Evolutionary conservation across 2,113 vertebrate species (phyloP).

Genomic region (Isurus oxyrinchus): DNA sequence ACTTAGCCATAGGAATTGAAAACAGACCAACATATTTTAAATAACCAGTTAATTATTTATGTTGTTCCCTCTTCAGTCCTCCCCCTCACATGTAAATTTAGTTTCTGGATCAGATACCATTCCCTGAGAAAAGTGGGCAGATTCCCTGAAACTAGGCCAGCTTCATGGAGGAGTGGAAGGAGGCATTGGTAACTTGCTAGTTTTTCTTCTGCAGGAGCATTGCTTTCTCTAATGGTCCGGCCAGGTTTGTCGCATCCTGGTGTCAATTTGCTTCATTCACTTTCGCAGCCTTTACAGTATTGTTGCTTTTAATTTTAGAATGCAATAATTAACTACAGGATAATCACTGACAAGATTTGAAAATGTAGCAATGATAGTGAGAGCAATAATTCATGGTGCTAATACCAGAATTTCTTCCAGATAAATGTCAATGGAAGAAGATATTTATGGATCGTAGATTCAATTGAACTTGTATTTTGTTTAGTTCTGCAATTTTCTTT

Average conservation of each 20-base stretch:
- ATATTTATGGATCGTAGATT: neutral
- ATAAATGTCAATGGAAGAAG: neutral
- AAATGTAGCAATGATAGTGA: neutral
- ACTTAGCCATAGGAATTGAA: neutral
- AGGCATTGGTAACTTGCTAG: no score
- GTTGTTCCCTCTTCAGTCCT: neutral
- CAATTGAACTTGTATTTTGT: neutral
- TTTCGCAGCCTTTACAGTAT: neutral
- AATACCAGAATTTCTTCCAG: neutral
- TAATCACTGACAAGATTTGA: neutral
- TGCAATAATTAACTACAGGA: neutral
- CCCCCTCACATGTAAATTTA: neutral
- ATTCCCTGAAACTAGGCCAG: neutral
- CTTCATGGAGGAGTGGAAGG: neutral
- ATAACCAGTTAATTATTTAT: neutral
- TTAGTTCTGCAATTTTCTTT: neutral
- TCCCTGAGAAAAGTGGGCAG: neutral
- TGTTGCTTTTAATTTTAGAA: neutral
- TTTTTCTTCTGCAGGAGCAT: neutral
- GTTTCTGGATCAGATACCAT: neutral
- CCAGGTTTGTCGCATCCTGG: neutral
- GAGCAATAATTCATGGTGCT: neutral
- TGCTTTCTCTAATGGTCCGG: neutral
- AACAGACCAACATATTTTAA: neutral
- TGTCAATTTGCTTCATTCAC: neutral